Conservation (phyloP, 2,113 vertebrate genomes). For the Gnathonemus longibarbis region DNA sequence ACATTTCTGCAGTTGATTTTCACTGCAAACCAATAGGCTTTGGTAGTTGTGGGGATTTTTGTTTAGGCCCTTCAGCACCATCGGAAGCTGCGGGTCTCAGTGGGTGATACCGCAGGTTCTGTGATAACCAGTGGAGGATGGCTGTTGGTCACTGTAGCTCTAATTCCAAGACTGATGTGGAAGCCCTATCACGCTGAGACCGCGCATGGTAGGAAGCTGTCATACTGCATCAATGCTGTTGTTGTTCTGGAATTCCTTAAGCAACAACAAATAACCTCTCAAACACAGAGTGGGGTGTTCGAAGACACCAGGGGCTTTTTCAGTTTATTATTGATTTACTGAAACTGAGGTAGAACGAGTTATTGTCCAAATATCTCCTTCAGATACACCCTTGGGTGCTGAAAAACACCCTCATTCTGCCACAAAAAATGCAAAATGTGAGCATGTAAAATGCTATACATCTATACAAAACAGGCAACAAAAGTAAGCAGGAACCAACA, state of each 20-base stretch:
- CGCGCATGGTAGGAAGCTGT: neutral
- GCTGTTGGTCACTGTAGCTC: neutral
- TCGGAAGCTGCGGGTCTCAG: neutral
- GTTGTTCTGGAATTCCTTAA: neutral
- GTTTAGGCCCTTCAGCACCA: neutral
- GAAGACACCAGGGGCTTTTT: neutral
- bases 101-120: neutral
- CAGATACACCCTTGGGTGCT: neutral
- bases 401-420: neutral
- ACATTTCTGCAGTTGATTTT: neutral
- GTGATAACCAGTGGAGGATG: neutral
- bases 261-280: neutral
- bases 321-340: neutral
- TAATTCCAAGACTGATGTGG: neutral
- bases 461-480: neutral
- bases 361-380: neutral
- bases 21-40: neutral
- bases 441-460: neutral
- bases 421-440: neutral
- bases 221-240: neutral
- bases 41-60: neutral
- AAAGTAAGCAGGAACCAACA: constrained; percentile 1
- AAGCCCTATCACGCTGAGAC: neutral
- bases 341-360: neutral
- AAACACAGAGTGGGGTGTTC: neutral